A percentile compares a stretch with the other conserved stretches of the same genome.
These are phyloP conservation scores for Pissodes strobi DNA, from an alignment of 1,140 invertebrate genomes.

Conservation along the genomic window DNA sequence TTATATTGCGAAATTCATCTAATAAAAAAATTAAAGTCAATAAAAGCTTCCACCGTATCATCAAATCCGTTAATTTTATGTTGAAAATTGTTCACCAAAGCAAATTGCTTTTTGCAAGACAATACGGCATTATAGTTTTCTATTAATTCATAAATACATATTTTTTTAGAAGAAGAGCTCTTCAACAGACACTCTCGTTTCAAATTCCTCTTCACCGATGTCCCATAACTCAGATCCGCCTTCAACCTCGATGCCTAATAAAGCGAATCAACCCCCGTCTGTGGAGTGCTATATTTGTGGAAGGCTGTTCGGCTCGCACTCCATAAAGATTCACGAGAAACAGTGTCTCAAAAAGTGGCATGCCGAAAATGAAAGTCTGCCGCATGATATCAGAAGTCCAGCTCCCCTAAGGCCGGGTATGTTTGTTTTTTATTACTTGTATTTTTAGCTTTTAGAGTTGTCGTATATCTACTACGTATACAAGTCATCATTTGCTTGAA, in stretches of 20 bases:
- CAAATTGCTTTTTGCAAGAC: too few species aligned
- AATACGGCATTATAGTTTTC: too few species aligned
- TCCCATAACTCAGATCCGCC: conserved; percentile 14
- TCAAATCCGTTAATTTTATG: too few species aligned
- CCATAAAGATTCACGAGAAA: conserved; percentile 78
- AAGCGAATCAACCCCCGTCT: conserved; percentile 19
- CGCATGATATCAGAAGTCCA: conserved; percentile 36
- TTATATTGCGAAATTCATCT: too few species aligned
- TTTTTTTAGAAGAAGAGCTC: conserved; percentile 18
- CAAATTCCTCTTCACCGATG: conserved; percentile 20
- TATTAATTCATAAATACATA: neutral
- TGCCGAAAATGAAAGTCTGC: conserved; percentile 38
- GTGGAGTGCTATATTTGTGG: conserved; percentile 72
- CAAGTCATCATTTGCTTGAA: too few species aligned
- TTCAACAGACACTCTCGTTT: conserved; percentile 15
- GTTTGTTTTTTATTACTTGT: neutral
- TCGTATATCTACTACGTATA: neutral
- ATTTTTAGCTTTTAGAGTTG: neutral
- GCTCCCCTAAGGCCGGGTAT: conserved; percentile 30
- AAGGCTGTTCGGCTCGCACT: conserved; percentile 75
- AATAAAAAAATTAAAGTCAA: too few species aligned
- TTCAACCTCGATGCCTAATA: conserved; percentile 24
- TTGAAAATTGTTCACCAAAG: too few species aligned
- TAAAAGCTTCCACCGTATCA: neutral
- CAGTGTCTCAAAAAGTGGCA: conserved; percentile 73